phyloP scores from a whole-genome alignment of 1,140 invertebrate genomes.

The Drosophila truncata region DNA sequence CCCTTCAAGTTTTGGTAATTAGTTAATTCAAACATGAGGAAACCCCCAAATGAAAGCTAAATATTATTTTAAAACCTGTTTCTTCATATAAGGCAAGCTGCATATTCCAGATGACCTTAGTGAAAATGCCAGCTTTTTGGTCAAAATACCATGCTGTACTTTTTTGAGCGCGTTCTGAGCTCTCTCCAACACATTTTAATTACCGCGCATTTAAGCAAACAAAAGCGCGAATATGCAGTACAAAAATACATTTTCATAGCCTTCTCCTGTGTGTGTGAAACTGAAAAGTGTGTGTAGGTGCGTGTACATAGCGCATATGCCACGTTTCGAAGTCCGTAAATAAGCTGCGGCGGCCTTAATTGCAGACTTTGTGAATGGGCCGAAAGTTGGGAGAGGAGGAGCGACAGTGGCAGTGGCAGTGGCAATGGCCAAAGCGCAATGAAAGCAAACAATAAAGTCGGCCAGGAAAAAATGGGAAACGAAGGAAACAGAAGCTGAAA shows the following conservation, averaged over 20 bases:
- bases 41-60: conserved; percentile 2
- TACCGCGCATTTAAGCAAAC: conserved; percentile 72
- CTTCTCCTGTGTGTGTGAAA: not conserved
- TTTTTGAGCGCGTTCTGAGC: conserved; percentile 9
- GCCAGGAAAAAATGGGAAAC: conserved; percentile 49
- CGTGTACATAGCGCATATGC: conserved; percentile 42
- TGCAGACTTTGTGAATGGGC: conserved; percentile 41
- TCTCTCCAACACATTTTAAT: conserved; percentile 58
- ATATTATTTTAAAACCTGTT: conserved; percentile 9
- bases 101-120: conserved; percentile 19
- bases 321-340: conserved; percentile 52
- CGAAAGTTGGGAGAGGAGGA: not conserved
- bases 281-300: conserved; percentile 6
- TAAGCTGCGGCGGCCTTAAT: conserved; percentile 69
- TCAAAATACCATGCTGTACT: conserved; percentile 8
- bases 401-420: conserved; percentile 11
- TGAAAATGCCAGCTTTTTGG: conserved; percentile 12
- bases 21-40: not conserved
- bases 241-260: conserved; percentile 66
- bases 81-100: not conserved
- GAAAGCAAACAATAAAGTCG: conserved; percentile 72
- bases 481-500: conserved; percentile 34
- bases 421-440: conserved; percentile 48
- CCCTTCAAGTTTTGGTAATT: not conserved
- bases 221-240: conserved; percentile 55